These are phyloP conservation scores for Cataglyphis albicans DNA, from an alignment of 2,888 invertebrate species.

Conservation along the genomic window DNA sequence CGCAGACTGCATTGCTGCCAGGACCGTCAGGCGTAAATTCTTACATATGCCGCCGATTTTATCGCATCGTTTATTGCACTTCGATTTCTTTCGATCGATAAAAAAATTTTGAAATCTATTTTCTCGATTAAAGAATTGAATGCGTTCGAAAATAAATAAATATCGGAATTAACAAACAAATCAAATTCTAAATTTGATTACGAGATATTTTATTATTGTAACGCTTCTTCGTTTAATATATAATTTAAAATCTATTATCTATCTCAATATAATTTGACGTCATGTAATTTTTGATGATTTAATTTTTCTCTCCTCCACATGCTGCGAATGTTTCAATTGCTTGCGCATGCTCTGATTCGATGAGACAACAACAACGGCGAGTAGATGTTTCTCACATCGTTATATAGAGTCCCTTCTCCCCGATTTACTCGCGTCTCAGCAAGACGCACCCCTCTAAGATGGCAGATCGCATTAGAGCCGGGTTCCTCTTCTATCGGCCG, in stretches of 20 bases:
- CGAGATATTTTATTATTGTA: background rate
- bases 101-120: background rate
- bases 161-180: background rate
- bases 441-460: constrained; percentile 64
- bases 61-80: background rate
- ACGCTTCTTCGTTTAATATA: background rate
- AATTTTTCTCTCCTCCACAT: background rate
- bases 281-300: background rate
- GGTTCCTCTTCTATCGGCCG: constrained; percentile 58
- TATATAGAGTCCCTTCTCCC: constrained; percentile 33
- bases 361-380: background rate
- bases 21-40: constrained; percentile 3
- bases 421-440: constrained; percentile 63
- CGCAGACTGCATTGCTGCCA: constrained; percentile 61
- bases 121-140: background rate
- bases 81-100: background rate
- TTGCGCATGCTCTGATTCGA: background rate
- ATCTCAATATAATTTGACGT: background rate
- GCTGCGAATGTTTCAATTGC: background rate
- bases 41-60: background rate
- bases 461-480: constrained; percentile 77
- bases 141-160: background rate
- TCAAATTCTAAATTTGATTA: background rate
- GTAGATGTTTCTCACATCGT: constrained; percentile 39
- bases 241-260: background rate